Base-by-base conservation (phyloP, 2,888 invertebrate genomes). In the Lutraria lutraria region DNA sequence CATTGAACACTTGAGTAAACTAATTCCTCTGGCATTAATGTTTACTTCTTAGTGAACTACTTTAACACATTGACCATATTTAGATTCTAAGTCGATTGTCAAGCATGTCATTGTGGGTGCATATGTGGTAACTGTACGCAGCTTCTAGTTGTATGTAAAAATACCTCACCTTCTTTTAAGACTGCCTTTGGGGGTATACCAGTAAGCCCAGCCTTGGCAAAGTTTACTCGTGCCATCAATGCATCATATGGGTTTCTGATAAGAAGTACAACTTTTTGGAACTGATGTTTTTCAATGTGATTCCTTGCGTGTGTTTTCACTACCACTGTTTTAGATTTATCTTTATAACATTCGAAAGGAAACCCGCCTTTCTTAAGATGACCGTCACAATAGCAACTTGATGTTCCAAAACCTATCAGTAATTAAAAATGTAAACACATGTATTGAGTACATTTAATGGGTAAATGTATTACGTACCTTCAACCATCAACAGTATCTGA, bases 351-450 rank as follows among this genome's bases (percentile, higher is more conserved):
- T n/a, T 68, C 63, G 12, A 68, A 68, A 3, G 63, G 63, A 25
- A 68, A 68, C 13, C 63, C 63, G 63, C 25, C 25, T 25, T 68
- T n/a, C 53, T 25, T 25, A 21, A 87, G 82, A 13, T 10, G 0
- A 3, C 25, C 13, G 56, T 82, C 82, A 43, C 86, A 87, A 68
- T 82, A 87, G 6, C 72, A 54, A 31, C 86, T 87, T 63, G 81
- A 81, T 19, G 86, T 87, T 43, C 68, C 86, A 13, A 87, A 29
- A 21, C 82, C 86, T 68, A 25, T 12, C n/a, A 68, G 4, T 60
- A 60, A 19, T 6, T 1, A 21, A 60, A 8, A 19, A 60, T 4
- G 8, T 43, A 43, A 4, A 43, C 2, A 43, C 43, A n/a, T n/a
- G n/a, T n/a, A n/a, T 43, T 43, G 43, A 43, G 43, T 43, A 43